Conservation (phyloP, 2,113 vertebrate species). For the Choloepus hoffmanni region DNA sequence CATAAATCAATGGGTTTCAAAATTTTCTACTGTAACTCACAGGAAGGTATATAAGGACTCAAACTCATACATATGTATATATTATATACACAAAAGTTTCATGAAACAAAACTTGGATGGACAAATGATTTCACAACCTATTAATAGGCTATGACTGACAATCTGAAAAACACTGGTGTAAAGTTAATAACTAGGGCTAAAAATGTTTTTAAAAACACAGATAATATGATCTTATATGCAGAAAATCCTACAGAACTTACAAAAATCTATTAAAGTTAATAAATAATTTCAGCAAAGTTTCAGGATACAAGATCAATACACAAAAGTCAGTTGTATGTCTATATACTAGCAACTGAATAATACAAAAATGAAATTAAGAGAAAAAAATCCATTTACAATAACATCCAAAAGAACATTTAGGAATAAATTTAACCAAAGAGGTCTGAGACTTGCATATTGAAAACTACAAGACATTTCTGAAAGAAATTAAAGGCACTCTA, state of each 20-base stretch:
- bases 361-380: background rate
- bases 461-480: background rate
- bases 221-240: background rate
- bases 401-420: background rate
- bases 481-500: background rate
- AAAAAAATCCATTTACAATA: background rate
- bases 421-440: background rate
- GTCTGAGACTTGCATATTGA: background rate
- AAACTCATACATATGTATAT: background rate
- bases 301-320: background rate
- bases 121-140: background rate
- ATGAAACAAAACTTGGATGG: background rate
- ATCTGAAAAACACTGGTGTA: background rate
- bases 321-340: background rate
- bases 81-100: conserved; percentile 11
- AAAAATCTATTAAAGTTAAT: background rate
- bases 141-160: background rate
- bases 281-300: conserved; percentile 4
- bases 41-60: background rate
- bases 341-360: background rate
- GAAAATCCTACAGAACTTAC: background rate
- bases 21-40: background rate
- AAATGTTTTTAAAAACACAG: background rate
- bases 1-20: background rate
- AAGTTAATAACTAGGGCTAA: background rate